These are phyloP conservation scores for Sebastes vulpes DNA, from an alignment of 2,797 vertebrate genomes.

Conservation along the genomic window DNA sequence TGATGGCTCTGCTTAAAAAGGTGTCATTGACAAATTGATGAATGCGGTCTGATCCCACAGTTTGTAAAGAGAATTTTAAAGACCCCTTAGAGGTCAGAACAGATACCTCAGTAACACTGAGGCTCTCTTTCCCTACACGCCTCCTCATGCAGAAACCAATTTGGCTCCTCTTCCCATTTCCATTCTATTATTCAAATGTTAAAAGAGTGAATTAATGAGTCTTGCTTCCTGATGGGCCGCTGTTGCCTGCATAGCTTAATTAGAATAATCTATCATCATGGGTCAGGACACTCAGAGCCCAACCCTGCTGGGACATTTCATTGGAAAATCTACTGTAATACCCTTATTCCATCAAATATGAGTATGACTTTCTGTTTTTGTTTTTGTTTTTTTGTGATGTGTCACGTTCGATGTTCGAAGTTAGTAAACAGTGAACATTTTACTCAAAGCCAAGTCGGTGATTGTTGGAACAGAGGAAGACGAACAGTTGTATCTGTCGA, in stretches of 20 bases:
- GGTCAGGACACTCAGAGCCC: conserved; percentile 46
- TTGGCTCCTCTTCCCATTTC: conserved; percentile 55
- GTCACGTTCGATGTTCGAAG: too few species aligned
- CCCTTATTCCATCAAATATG: background rate
- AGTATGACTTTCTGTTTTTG: too few species aligned
- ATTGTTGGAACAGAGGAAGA: background rate
- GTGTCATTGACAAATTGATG: conserved; percentile 34
- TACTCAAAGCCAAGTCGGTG: background rate
- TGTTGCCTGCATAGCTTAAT: conserved; percentile 67
- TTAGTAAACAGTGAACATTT: background rate
- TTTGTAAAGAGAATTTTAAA: conserved; percentile 24
- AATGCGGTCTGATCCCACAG: background rate
- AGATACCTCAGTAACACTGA: conserved; percentile 6
- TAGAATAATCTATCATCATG: conserved; percentile 70
- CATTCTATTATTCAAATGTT: conserved; percentile 71
- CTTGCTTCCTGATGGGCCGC: conserved; percentile 54
- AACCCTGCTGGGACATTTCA: conserved; percentile 27
- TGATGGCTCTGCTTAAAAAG: conserved; percentile 22
- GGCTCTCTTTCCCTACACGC: background rate
- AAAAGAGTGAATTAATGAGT: conserved; percentile 72
- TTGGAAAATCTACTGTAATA: conserved; percentile 21
- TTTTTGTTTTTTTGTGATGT: too few species aligned
- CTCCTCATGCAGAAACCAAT: conserved; percentile 40
- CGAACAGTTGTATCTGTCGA: too few species aligned
- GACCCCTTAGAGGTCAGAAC: conserved; percentile 29